Base-by-base conservation (phyloP, 2,113 vertebrate species). In the Mastomys coucha region DNA sequence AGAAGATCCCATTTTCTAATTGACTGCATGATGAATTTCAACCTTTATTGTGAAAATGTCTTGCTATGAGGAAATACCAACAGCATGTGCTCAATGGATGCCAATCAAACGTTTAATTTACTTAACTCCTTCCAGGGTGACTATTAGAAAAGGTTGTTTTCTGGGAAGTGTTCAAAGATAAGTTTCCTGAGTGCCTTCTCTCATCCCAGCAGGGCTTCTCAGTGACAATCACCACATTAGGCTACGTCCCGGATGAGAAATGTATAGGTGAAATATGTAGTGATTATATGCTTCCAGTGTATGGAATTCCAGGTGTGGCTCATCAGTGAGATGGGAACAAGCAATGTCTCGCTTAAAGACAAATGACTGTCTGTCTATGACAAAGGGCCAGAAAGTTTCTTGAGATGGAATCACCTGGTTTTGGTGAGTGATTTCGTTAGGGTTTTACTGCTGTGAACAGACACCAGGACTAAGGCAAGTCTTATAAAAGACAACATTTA, bases 1-100 rank as follows among this genome's bases (percentile, higher is more conserved):
- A 28, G 42, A 1, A 88, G 95, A 93, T 88, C 93, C 70, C 85
- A 39, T 88, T 73, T 73, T 42, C 72, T 39, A 73, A 42, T 39
- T 14, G 89, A 65, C 86, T 82, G 31, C 11, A 33, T 65, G 70
- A 58, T 84, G 88, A 84, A 75, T 96, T 97, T 60, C 49, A 93
- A 80, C 63, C 75, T 94, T 91, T 33, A 70, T 93, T 22, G 78
- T 36, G 56, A 77, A 92, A 92, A 39, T 12, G 8, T 42, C 49
- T 42, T 91, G 26, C 49, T 60, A 4, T 80, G 82, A 81, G 84
- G 82, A 76, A 78, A 92, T 88, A 65, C 31, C 49, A 24, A 1
- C 65, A 65, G 39, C 56, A 87, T 36, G 20, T 90, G 63, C 49
- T 92, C 63, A 51, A 22, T 36, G 45, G 56, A 69, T 63, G 13